phyloP scores from a whole-genome alignment of 2,888 invertebrate genomes.

The Pantelozetes paolii region DNA sequence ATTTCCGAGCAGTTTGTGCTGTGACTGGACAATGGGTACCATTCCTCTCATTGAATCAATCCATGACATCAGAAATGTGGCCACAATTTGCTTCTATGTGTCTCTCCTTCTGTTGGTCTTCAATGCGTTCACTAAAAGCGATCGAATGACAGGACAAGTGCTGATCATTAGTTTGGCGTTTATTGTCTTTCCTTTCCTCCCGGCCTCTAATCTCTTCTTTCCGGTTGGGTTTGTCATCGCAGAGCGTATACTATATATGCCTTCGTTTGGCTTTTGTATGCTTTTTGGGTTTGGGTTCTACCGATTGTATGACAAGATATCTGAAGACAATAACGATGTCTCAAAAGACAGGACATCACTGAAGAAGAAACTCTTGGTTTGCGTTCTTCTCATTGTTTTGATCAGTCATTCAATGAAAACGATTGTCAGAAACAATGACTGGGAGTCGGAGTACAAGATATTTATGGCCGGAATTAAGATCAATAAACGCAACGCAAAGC shows the following conservation, averaged over 20 bases:
- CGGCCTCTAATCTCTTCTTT: conserved; percentile 94
- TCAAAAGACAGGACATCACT: neutral
- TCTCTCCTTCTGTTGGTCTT: conserved; percentile 52
- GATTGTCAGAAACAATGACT: conserved; percentile 81
- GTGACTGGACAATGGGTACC: conserved; percentile 98
- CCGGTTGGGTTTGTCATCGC: conserved; percentile 97
- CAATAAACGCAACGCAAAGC: conserved; percentile 81
- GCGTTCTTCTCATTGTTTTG: conserved; percentile 62
- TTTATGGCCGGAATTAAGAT: conserved; percentile 85
- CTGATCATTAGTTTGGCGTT: conserved; percentile 77
- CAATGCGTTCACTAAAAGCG: conserved; percentile 48
- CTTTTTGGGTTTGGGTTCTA: conserved; percentile 82
- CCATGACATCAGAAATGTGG: conserved; percentile 73
- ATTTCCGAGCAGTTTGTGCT: conserved; percentile 83
- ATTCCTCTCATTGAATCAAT: conserved; percentile 77
- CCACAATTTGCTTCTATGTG: conserved; percentile 66
- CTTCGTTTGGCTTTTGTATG: conserved; percentile 95
- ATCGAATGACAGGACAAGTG: conserved; percentile 63
- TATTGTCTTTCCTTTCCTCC: conserved; percentile 83
- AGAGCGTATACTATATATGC: conserved; percentile 90
- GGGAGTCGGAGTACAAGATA: conserved; percentile 86
- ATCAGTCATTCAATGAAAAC: conserved; percentile 79
- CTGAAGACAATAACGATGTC: conserved; percentile 16
- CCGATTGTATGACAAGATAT: conserved; percentile 24
- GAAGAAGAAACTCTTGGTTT: conserved; percentile 58